Evolutionary conservation across 2,797 vertebrate genomes (phyloP).

Genomic region (Myotis myotis): DNA sequence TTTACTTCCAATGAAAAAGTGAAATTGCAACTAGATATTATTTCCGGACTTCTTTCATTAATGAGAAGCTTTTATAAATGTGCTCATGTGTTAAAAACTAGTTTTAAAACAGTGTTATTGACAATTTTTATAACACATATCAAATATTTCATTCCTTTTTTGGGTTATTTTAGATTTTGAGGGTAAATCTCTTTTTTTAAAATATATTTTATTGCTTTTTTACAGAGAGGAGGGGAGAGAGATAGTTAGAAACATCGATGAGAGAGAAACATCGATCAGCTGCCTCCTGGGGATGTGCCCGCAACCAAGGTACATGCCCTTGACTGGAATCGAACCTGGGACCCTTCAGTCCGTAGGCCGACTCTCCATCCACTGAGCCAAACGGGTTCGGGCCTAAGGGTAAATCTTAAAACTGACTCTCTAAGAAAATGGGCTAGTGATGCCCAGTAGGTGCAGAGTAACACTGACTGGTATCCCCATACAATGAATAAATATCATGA

Average conservation of each 20-base stretch:
- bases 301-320: too few species aligned
- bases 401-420: not conserved
- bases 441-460: not conserved
- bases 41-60: constrained; percentile 23
- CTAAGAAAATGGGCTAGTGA: not conserved
- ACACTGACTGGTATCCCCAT: not conserved
- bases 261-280: too few species aligned
- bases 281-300: too few species aligned
- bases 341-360: too few species aligned
- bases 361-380: too few species aligned
- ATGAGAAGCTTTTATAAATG: constrained; percentile 39
- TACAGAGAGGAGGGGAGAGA: too few species aligned
- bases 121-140: not conserved
- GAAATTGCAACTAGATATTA: constrained; percentile 25
- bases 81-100: constrained; percentile 43
- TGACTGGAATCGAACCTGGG: too few species aligned
- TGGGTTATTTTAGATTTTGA: constrained; percentile 44
- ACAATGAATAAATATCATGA: not conserved
- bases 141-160: not conserved
- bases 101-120: not conserved
- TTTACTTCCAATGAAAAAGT: constrained; percentile 24
- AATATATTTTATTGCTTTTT: too few species aligned
- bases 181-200: not conserved
- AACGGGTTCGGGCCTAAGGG: not conserved
- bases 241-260: too few species aligned